Base-by-base conservation (phyloP, 30 jellyfish, hydroid and myxozoan species). In the Aurelia sp. region DNA sequence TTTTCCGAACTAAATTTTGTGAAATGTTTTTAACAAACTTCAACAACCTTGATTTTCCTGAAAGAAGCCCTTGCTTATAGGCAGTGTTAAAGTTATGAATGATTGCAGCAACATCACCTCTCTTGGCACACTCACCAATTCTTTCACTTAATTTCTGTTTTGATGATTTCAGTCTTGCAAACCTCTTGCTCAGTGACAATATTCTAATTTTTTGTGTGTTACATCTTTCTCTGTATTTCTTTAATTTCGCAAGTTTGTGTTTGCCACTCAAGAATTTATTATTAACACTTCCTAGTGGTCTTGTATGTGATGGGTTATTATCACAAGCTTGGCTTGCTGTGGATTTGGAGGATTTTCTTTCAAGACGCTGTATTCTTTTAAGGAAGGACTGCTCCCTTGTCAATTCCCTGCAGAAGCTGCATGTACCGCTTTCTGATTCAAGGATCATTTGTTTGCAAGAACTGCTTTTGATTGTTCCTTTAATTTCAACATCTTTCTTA, bases 391-490 rank as follows among this genome's bases (percentile, higher is more conserved):
- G 57, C 16, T 24, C 51, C 57, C 48, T 67, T 0, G 48, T 18
- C 33, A 67, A 67, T 17, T 27, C 57, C 6, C 31, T 16, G 31
- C 68, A 59, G 13, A 21, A 4, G 33, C 19, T 67, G 48, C 78
- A 67, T 27, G 22, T 9, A 4, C 33, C 78, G 0, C 9, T 24
- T 16, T 27, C 57, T 2, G 57, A 15, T 16, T 67, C 48, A 67
- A 67, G 5, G 19, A 67, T 19, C 78, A 67, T 16, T 67, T 38
- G 22, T 17, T 27, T 67, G 57, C 78, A 67, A 67, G 22, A 16
- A 16, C 19, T n/a, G 8, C 64, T 52, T 41, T 24, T 72, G 76
- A 35, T 72, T 52, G 63, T 72, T 31, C 58, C 83, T 72, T 72
- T 24, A 13, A n/a, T 72, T 24, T 16, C 68, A 16, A 16, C 31